phyloP scores from a whole-genome alignment of 1,140 invertebrate genomes.

The Zophobas atratus region DNA sequence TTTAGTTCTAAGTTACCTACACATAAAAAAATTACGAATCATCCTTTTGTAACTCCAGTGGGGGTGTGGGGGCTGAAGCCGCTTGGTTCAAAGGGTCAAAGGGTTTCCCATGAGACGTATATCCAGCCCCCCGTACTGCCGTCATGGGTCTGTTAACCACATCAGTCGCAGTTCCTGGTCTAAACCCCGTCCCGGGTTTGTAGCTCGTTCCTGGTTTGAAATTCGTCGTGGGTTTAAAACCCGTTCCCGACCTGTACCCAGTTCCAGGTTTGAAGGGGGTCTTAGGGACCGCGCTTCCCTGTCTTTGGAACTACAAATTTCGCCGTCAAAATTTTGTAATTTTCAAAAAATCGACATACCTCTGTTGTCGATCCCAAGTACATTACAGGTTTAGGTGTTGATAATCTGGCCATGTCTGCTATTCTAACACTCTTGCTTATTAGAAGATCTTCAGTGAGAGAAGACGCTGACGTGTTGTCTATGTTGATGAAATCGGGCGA shows the following conservation, averaged over 20 bases:
- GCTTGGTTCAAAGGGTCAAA: slow-evolving; percentile 88
- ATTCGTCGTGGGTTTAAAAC: slow-evolving; percentile 60
- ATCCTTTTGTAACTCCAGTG: slow-evolving; percentile 80
- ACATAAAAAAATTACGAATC: slow-evolving; percentile 75
- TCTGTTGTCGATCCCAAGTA: slow-evolving; percentile 61
- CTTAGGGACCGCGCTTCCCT: slow-evolving; percentile 60
- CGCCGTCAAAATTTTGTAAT: neutral
- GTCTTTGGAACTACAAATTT: slow-evolving; percentile 62
- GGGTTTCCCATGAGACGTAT: slow-evolving; percentile 78
- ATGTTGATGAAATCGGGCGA: slow-evolving; percentile 39
- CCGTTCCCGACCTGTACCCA: slow-evolving; percentile 59
- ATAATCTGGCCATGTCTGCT: slow-evolving; percentile 55
- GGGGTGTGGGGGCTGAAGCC: slow-evolving; percentile 70
- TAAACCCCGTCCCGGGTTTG: slow-evolving; percentile 60
- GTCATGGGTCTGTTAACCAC: slow-evolving; percentile 85
- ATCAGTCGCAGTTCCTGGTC: slow-evolving; percentile 60
- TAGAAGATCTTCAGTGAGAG: slow-evolving; percentile 20
- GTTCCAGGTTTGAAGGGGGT: slow-evolving; percentile 58
- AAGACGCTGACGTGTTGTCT: slow-evolving; percentile 46
- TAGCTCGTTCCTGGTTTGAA: slow-evolving; percentile 55
- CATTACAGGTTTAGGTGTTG: slow-evolving; percentile 60
- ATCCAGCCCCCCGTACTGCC: slow-evolving; percentile 95
- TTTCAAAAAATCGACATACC: slow-evolving; percentile 44
- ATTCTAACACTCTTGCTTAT: slow-evolving; percentile 45
- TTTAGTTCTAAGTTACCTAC: neutral